Evolutionary conservation across 2,113 vertebrate species (phyloP).

Genomic region (Crotalus helleri): DNA sequence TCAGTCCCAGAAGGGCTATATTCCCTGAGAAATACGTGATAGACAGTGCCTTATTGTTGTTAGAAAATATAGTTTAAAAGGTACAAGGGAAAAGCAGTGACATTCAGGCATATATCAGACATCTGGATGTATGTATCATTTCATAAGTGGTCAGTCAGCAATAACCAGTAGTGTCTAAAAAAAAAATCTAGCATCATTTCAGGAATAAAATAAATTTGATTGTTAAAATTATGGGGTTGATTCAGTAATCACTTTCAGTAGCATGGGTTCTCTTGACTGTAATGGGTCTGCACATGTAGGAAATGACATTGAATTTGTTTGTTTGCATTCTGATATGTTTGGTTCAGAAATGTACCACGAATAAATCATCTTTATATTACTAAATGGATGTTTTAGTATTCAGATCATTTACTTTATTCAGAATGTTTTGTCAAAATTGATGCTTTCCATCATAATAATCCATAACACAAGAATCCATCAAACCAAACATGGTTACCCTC

Average conservation of each 20-base stretch:
- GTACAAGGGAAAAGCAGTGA: constrained; percentile 15
- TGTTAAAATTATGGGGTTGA: constrained; percentile 15
- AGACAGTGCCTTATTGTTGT: constrained; percentile 50
- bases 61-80: constrained; percentile 50
- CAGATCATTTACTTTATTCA: constrained; percentile 37
- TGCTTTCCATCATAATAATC: constrained; percentile 28
- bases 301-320: not conserved
- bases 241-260: constrained; percentile 9
- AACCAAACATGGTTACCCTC: not conserved
- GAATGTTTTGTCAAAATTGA: not conserved
- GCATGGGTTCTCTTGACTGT: not conserved
- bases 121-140: constrained; percentile 23
- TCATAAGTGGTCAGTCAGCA: constrained; percentile 45
- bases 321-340: not conserved
- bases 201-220: constrained; percentile 29
- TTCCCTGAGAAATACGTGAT: constrained; percentile 51
- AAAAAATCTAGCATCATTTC: not conserved
- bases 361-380: not conserved
- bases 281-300: not conserved
- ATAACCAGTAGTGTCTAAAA: constrained; percentile 38
- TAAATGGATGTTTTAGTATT: not conserved
- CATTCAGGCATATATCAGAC: constrained; percentile 14
- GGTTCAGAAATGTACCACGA: not conserved
- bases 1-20: constrained; percentile 59
- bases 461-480: constrained; percentile 15